A percentile compares a stretch with the other conserved stretches of the same genome.
Evolutionary conservation across 2,888 invertebrate genomes (phyloP).

Genomic region (Drosophila anomelani): DNA sequence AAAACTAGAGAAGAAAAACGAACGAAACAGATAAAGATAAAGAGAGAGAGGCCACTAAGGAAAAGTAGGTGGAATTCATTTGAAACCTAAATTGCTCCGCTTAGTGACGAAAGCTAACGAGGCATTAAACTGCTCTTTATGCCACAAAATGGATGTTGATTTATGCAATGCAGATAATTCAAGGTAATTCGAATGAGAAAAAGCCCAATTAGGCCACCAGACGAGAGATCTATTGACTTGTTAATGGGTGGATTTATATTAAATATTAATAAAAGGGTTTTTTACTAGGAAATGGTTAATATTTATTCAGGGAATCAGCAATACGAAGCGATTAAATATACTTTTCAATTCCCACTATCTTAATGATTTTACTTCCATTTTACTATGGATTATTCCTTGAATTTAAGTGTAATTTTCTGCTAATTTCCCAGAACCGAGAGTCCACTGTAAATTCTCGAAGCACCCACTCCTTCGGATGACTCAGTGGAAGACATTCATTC

Average conservation of each 20-base stretch:
- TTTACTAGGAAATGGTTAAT: no score
- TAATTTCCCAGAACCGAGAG: not conserved
- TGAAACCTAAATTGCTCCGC: constrained; percentile 66
- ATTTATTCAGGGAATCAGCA: no score
- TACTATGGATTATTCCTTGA: not conserved
- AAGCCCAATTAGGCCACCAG: constrained; percentile 40
- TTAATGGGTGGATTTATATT: not conserved
- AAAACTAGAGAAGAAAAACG: constrained; percentile 47
- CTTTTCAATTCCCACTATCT: no score
- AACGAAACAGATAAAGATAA: constrained; percentile 30
- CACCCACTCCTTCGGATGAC: constrained; percentile 31
- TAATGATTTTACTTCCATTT: no score
- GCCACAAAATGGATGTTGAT: constrained; percentile 50
- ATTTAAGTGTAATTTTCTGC: not conserved
- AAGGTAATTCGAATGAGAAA: constrained; percentile 49
- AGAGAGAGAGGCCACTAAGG: constrained; percentile 64
- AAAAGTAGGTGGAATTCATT: constrained; percentile 81
- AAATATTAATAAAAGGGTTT: not conserved
- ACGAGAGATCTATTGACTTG: not conserved
- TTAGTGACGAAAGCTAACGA: constrained; percentile 63
- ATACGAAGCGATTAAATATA: no score
- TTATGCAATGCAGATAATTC: constrained; percentile 60
- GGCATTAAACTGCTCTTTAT: constrained; percentile 47
- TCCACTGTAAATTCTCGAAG: constrained; percentile 6
- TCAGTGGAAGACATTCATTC: constrained; percentile 7